phyloP scores from a whole-genome alignment of 2,113 vertebrate species.

The Alosa alosa region DNA sequence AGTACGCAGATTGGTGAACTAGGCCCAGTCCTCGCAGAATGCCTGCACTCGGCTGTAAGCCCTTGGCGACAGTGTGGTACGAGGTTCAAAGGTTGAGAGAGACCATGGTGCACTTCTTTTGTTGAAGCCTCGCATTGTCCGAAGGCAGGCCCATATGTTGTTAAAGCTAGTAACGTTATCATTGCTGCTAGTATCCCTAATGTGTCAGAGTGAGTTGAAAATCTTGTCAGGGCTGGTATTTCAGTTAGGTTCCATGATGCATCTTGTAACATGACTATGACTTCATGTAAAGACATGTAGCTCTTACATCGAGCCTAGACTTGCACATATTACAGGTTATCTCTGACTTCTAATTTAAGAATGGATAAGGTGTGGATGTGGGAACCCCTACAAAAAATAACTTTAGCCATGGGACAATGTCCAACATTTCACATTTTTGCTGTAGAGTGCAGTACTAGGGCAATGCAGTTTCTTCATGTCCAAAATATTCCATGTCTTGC shows the following conservation, averaged over 20 bases:
- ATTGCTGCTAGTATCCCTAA: neutral
- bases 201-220: neutral
- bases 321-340: neutral
- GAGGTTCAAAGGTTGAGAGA: conserved; percentile 6
- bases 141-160: neutral
- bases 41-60: neutral
- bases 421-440: no score
- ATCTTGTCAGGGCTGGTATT: neutral
- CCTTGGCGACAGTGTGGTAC: neutral
- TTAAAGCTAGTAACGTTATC: neutral
- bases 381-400: no score
- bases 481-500: no score
- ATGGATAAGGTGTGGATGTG: neutral
- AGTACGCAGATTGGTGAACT: neutral
- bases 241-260: neutral
- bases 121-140: conserved; percentile 9
- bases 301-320: neutral
- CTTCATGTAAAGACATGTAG: conserved; percentile 1
- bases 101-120: neutral
- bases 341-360: neutral
- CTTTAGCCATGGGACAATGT: no score
- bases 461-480: no score
- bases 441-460: no score
- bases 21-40: neutral
- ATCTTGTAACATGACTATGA: neutral